Evolutionary conservation across 2,888 invertebrate genomes (phyloP).

Genomic region (Neoascia interrupta): DNA sequence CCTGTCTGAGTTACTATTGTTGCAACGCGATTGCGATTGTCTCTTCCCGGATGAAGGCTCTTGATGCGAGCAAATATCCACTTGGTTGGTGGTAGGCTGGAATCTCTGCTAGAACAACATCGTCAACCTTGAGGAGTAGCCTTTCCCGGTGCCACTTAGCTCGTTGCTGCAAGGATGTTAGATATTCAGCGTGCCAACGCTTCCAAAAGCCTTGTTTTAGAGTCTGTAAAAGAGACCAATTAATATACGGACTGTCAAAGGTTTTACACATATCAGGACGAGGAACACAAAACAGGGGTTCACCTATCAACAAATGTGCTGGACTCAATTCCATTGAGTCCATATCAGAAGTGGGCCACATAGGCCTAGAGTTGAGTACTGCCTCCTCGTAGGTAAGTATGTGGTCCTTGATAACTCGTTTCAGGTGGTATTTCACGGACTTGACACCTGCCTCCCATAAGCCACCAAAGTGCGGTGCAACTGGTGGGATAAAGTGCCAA

Average conservation of each 20-base stretch:
- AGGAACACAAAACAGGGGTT: too few relatives aligned
- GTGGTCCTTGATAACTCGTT: too few relatives aligned
- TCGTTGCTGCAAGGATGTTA: not conserved
- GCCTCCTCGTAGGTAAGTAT: too few relatives aligned
- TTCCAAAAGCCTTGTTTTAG: not conserved
- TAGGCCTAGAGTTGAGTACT: slow-evolving; percentile 71
- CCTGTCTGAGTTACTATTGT: too few relatives aligned
- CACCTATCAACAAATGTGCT: not conserved
- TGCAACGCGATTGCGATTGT: too few relatives aligned
- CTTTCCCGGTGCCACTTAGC: slow-evolving; percentile 1
- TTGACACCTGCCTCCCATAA: slow-evolving; percentile 5
- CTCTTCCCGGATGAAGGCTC: too few relatives aligned
- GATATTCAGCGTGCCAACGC: not conserved
- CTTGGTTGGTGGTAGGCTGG: too few relatives aligned
- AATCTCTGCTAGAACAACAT: not conserved
- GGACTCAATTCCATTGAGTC: too few relatives aligned
- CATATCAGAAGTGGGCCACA: slow-evolving; percentile 42
- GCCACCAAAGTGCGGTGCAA: slow-evolving; percentile 2
- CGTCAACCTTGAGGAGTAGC: slow-evolving; percentile 48
- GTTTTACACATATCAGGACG: too few relatives aligned
- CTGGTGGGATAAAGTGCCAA: not conserved
- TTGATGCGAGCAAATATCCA: too few relatives aligned
- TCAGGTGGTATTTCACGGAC: not conserved
- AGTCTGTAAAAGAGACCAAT: too few relatives aligned
- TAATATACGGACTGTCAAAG: not conserved